These are phyloP conservation scores for Gracilinanus agilis DNA, from an alignment of 2,113 vertebrate species.

Conservation along the genomic window DNA sequence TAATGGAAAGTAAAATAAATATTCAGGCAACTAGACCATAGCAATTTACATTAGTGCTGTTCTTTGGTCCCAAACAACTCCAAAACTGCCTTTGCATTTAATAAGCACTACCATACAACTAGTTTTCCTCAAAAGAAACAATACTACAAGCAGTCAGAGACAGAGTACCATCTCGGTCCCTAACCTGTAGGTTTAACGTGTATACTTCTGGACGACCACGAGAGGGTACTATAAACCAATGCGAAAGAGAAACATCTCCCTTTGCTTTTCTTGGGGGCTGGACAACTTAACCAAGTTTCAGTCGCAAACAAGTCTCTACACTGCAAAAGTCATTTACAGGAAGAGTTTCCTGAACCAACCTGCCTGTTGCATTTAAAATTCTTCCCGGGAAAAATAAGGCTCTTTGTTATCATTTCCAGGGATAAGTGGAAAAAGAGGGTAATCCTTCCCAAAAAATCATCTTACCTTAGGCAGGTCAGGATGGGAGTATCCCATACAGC, in stretches of 20 bases:
- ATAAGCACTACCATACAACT: neutral
- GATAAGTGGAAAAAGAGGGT: neutral
- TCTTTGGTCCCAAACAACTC: neutral
- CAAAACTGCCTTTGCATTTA: neutral
- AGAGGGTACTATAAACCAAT: constrained; percentile 77
- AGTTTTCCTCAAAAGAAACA: neutral
- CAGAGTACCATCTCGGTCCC: neutral
- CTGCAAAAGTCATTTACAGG: neutral
- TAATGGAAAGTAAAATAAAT: neutral
- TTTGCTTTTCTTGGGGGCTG: neutral
- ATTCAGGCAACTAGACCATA: neutral
- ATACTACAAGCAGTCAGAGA: neutral
- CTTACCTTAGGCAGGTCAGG: constrained; percentile 66
- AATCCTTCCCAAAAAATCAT: neutral
- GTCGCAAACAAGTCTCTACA: constrained; percentile 61
- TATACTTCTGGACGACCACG: neutral
- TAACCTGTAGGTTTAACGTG: constrained; percentile 36
- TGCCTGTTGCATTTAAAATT: constrained; percentile 63
- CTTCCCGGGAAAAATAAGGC: neutral
- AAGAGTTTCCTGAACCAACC: constrained; percentile 48
- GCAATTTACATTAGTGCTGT: neutral
- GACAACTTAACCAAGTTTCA: constrained; percentile 80
- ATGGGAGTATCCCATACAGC: neutral
- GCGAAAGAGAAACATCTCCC: neutral
- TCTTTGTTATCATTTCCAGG: neutral